Base-by-base conservation (phyloP, 2,113 vertebrate species). In the Mormyrus iriodes region DNA sequence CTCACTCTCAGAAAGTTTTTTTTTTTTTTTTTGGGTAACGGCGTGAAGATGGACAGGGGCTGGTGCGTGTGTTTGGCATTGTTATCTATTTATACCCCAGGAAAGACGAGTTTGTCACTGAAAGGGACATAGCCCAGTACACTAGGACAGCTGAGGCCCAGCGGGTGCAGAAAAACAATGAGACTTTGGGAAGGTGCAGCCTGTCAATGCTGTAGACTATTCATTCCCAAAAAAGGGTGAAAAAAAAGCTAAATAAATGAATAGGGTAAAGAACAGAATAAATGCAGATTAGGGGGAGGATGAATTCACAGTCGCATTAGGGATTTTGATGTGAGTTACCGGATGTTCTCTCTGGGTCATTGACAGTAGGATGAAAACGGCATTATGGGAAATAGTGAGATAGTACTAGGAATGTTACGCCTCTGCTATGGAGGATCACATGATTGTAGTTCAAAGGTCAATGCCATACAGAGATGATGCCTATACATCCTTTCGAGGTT, bases 41-140 rank as follows among this genome's bases (percentile, higher is more conserved):
- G 55, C 35, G 42, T 44, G 84, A 86, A 88, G 95, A 96, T 84
- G 90, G 95, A 91, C 94, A 92, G 39, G 88, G 84, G 92, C 95
- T 95, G 95, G 93, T 95, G 95, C 90, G 39, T 91, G 92, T 92
- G 91, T 92, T 79, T 82, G 17, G 89, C 93, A 94, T 96, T 96
- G 95, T 96, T 93, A 91, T 93, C 95, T 96, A 95, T 95, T 96
- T 95, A 93, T 95, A 95, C 90, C 90, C 12, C 88, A 58, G 9
- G 1, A 52, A 85, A 12, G 61, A 89, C 21, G 87, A 92, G 86
- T 90, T 92, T 93, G 92, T 91, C 88, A 89, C 90, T 92, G 91
- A 90, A 91, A 91, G 89, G 89, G 92, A 88, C 52, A 84, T 21
- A 90, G 88, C 84, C 85, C 85, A 53, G 46, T 90, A 83, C 51